A percentile compares a stretch with the other conserved stretches of the same genome.
Evolutionary conservation across 2,797 vertebrate genomes (phyloP).

Genomic region (Serranus cabrilla): DNA sequence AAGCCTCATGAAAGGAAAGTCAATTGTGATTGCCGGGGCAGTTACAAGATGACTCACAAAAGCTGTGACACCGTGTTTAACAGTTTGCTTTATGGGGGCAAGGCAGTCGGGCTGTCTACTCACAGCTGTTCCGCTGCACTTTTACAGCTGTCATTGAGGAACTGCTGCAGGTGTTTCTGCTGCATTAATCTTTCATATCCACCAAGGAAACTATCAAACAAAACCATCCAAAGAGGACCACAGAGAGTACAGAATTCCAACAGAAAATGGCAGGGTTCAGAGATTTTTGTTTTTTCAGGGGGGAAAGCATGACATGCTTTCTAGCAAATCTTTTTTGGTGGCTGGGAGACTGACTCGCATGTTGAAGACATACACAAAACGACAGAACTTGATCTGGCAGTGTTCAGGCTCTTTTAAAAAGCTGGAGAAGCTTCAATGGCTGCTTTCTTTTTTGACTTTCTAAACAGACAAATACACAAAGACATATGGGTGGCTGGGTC

Average conservation of each 20-base stretch:
- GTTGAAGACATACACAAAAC: conserved; percentile 46
- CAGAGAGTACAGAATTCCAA: conserved; percentile 66
- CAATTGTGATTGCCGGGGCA: conserved; percentile 54
- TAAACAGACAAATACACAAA: conserved; percentile 14
- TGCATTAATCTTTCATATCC: conserved; percentile 81
- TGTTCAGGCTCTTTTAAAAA: conserved; percentile 51
- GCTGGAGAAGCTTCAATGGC: conserved; percentile 2
- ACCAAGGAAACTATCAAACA: conserved; percentile 80
- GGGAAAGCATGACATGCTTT: conserved; percentile 64
- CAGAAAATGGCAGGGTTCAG: conserved; percentile 65
- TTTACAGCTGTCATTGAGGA: conserved; percentile 82
- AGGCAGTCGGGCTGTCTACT: conserved; percentile 63
- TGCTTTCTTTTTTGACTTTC: conserved; percentile 24
- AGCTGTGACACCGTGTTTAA: conserved; percentile 63
- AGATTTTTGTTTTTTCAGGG: conserved; percentile 27
- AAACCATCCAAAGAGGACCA: conserved; percentile 74
- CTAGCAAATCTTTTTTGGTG: conserved; percentile 69
- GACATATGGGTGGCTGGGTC: conserved; percentile 25
- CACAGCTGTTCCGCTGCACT: conserved; percentile 74
- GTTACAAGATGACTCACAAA: conserved; percentile 65
- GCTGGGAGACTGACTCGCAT: conserved; percentile 33
- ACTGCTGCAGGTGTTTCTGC: conserved; percentile 83
- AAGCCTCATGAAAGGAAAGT: conserved; percentile 56
- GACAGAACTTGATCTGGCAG: conserved; percentile 13
- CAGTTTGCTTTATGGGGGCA: conserved; percentile 69